A percentile compares a stretch with the other conserved stretches of the same genome.
Conservation (phyloP, 2,888 invertebrate species). For the Masnerella sp. region DNA sequence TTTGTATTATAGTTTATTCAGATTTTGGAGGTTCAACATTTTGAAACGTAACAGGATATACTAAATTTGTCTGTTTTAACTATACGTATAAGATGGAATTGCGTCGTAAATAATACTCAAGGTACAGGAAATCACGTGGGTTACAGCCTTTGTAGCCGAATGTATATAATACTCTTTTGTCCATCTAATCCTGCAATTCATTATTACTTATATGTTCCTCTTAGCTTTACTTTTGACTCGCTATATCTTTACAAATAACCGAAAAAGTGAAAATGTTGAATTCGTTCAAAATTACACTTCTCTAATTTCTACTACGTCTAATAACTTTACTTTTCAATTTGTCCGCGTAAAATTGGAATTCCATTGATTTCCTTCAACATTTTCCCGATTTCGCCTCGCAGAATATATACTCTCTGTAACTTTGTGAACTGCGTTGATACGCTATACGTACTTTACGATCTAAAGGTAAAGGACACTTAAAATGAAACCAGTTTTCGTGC, state of each 20-base stretch:
- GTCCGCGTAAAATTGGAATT: constrained; percentile 39
- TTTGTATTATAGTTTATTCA: no score
- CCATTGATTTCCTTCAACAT: constrained; percentile 13
- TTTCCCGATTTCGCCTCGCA: constrained; percentile 16
- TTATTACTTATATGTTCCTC: neutral
- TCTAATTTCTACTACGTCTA: constrained; percentile 6
- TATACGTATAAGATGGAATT: constrained; percentile 47
- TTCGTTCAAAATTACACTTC: constrained; percentile 1
- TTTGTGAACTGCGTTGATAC: neutral
- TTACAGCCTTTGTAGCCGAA: constrained; percentile 54
- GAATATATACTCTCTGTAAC: constrained; percentile 3
- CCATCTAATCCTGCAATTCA: constrained; percentile 2
- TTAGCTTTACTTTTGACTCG: neutral
- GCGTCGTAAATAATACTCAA: constrained; percentile 62
- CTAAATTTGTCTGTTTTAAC: constrained; percentile 19
- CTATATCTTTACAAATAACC: constrained; percentile 3
- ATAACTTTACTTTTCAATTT: constrained; percentile 32
- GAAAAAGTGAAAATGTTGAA: constrained; percentile 9
- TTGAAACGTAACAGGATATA: constrained; percentile 32
- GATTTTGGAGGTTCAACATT: constrained; percentile 22
- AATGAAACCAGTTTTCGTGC: no score
- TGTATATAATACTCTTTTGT: constrained; percentile 2
- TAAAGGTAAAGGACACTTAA: neutral
- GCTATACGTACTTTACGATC: neutral
- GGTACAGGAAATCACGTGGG: constrained; percentile 73